Evolutionary conservation across 2,797 vertebrate species (phyloP).

Genomic region (Synanceia verrucosa): DNA sequence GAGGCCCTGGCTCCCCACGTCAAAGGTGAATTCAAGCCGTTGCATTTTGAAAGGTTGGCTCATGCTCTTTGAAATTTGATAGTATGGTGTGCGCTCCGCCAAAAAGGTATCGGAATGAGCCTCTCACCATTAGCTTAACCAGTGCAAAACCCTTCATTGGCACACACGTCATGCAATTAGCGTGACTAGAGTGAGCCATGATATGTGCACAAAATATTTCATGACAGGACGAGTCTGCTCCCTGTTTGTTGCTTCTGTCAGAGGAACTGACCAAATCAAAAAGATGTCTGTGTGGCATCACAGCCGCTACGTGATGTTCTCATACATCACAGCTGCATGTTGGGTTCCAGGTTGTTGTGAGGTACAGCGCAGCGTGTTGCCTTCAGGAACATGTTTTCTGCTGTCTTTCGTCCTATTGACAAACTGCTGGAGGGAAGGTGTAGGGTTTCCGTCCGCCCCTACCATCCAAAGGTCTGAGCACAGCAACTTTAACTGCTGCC

Average conservation of each 20-base stretch:
- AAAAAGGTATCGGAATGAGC: slow-evolving; percentile 47
- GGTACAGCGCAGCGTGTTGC: slow-evolving; percentile 8
- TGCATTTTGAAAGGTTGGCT: slow-evolving; percentile 48
- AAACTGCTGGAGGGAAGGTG: slow-evolving; percentile 61
- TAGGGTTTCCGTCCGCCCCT: slow-evolving; percentile 71
- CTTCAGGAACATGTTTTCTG: slow-evolving; percentile 67
- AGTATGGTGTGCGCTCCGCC: slow-evolving; percentile 35
- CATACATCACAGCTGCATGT: neutral
- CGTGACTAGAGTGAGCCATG: neutral
- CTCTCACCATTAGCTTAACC: neutral
- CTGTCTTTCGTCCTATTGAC: slow-evolving; percentile 71
- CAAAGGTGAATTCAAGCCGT: slow-evolving; percentile 41
- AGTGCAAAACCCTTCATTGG: slow-evolving; percentile 9
- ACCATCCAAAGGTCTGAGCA: slow-evolving; percentile 78
- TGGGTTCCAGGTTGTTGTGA: slow-evolving; percentile 2
- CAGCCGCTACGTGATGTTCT: neutral
- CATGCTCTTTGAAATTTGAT: slow-evolving; percentile 68
- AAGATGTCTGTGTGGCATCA: neutral
- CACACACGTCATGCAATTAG: neutral
- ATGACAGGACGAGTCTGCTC: neutral
- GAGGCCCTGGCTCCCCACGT: slow-evolving; percentile 23
- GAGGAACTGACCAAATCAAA: neutral
- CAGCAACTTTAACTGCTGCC: slow-evolving; percentile 81
- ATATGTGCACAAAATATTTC: slow-evolving; percentile 14
- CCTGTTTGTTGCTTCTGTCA: neutral